phyloP scores from a whole-genome alignment of 2,888 invertebrate genomes.

The Tipula unca region DNA sequence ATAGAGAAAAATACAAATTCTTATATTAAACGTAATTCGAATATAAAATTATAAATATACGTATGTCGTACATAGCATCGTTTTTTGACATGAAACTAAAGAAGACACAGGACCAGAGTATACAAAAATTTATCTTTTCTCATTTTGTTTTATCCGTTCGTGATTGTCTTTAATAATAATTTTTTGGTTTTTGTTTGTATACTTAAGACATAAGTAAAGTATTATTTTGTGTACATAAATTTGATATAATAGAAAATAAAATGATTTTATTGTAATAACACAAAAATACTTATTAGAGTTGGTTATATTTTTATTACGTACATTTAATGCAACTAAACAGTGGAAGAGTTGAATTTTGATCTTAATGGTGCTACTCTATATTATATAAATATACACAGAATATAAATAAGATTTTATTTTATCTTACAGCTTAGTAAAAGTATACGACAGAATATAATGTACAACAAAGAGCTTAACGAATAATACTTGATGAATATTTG shows the following conservation, averaged over 20 bases:
- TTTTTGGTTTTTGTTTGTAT: neutral
- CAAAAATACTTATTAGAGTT: neutral
- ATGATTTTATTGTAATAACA: neutral
- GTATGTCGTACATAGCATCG: neutral
- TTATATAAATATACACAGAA: neutral
- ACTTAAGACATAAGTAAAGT: neutral
- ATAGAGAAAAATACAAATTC: neutral
- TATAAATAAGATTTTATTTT: neutral
- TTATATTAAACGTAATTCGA: neutral
- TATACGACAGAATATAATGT: neutral
- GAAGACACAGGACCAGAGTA: neutral
- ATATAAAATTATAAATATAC: neutral
- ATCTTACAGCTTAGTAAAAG: neutral
- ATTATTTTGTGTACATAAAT: neutral
- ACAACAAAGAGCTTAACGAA: neutral
- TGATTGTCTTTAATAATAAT: conserved; percentile 14
- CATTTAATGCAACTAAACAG: neutral
- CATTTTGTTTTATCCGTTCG: neutral
- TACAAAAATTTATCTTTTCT: neutral
- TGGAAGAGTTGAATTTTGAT: neutral
- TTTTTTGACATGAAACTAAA: neutral
- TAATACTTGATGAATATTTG: neutral
- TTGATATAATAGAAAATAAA: neutral
- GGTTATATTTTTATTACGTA: neutral
- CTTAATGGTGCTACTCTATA: neutral